Evolutionary conservation across 1,140 invertebrate genomes (phyloP), one percentile per base, ranked within the genome.

Genomic region (Drosophila cardini): DNA sequence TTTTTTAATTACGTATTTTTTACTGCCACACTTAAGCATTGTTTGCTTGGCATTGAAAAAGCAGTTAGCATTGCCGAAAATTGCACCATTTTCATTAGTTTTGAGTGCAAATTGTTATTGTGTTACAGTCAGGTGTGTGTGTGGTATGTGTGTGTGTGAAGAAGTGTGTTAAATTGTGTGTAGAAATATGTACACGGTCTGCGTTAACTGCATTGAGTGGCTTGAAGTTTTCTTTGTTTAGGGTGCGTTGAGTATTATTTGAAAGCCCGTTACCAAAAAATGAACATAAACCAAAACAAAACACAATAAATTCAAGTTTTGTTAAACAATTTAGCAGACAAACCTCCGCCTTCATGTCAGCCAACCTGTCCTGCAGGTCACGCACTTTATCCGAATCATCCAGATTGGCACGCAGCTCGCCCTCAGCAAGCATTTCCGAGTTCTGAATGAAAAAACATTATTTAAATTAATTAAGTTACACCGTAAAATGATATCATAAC

Each of bases 261-360:
- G 16, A 60, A 69, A 76, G 45, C 55, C 65, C 52, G 13, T 53
- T 84, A 79, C 58, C 65, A 8, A 79, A 60, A 71, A 40, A 64
- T 53, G 85, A 68, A 90, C 72, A 64, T 58, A 61, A 69, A 71
- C 38, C 21, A 38, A 42, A 56, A 34, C 13, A 40, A 45, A 50
- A 21, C 62, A 58, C 36, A 53, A 16, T 36, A 43, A 13, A 45
- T 40, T 34, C n/a, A 38, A 7, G 6, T 16, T 18, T 11, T 18
- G n/a, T 26, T 4, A 13, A 40, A 40, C n/a, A 4, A 4, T 40
- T 40, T 5, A 11, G 6, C 50, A 16, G 6, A 71, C 92, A 93
- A 93, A 98, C 97, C 95, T 98, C 97, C 40, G 97, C 97, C 93
- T 98, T 97, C 11, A 98, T 93, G 93, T 98, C 97, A 32, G 95